These are phyloP conservation scores for Anguilla anguilla DNA, from an alignment of 2,797 vertebrate species.

Conservation along the genomic window DNA sequence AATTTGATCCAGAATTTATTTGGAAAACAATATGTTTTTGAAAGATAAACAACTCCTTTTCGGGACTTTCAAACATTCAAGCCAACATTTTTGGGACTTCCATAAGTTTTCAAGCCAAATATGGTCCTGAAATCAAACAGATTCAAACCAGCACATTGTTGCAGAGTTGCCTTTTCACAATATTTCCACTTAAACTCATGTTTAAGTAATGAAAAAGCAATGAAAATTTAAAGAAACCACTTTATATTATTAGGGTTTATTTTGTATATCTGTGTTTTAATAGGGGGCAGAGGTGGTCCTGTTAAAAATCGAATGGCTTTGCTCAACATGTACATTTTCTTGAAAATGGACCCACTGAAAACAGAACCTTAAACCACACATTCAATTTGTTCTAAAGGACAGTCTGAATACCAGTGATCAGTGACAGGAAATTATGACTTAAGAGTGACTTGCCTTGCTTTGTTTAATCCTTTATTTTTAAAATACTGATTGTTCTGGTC, in stretches of 20 bases:
- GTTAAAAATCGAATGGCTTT: background rate
- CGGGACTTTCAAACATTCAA: background rate
- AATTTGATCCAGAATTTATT: background rate
- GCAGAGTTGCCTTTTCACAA: background rate
- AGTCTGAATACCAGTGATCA: slow-evolving; percentile 10
- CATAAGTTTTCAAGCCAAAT: slow-evolving; percentile 37
- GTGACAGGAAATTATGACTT: slow-evolving; percentile 42
- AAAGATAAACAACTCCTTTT: background rate
- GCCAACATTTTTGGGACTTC: background rate
- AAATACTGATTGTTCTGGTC: slow-evolving; percentile 38
- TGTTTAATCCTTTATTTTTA: slow-evolving; percentile 33
- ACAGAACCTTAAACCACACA: background rate
- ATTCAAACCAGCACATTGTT: background rate
- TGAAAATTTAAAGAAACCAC: no score
- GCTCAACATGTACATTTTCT: background rate
- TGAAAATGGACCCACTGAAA: background rate
- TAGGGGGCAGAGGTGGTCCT: background rate
- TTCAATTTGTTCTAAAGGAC: background rate
- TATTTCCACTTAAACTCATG: background rate
- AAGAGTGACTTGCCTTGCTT: slow-evolving; percentile 74
- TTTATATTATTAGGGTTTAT: background rate
- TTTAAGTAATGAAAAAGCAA: background rate
- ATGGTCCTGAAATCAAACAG: slow-evolving; percentile 1
- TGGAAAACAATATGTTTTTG: background rate
- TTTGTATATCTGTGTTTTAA: background rate